Conservation (phyloP, 2,797 vertebrate species). For the Vireo griseus region DNA sequence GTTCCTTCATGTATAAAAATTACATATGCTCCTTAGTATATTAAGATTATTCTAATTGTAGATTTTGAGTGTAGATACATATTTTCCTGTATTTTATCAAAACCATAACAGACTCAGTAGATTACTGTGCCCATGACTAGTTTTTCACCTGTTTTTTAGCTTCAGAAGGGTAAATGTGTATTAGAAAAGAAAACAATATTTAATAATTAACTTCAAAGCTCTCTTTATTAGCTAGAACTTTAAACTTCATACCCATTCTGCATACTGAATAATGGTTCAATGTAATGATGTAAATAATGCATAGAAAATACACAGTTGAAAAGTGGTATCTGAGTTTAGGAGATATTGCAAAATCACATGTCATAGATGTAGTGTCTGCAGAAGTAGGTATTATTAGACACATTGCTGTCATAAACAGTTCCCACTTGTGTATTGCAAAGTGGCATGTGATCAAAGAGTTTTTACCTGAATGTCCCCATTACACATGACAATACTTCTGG, state of each 20-base stretch:
- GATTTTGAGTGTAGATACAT: not conserved
- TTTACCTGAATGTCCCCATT: not conserved
- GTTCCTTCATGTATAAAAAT: not conserved
- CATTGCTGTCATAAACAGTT: not conserved
- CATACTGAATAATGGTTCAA: not conserved
- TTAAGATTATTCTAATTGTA: not conserved
- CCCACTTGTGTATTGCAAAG: not conserved
- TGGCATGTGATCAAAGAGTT: not conserved
- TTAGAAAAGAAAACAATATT: not conserved
- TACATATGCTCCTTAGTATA: not conserved
- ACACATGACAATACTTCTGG: not conserved
- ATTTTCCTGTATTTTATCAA: not conserved
- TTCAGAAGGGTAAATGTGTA: not conserved
- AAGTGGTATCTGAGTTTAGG: not conserved
- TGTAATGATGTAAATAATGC: not conserved
- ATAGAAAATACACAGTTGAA: not conserved
- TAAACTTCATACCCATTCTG: not conserved
- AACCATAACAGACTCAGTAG: not conserved
- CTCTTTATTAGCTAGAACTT: not conserved
- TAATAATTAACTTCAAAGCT: not conserved
- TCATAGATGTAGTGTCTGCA: not conserved
- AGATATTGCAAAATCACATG: not conserved
- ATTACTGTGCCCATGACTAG: not conserved
- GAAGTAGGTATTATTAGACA: not conserved
- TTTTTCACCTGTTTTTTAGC: not conserved